Evolutionary conservation across 2,113 vertebrate species (phyloP).

Genomic region (Prinia subflava): DNA sequence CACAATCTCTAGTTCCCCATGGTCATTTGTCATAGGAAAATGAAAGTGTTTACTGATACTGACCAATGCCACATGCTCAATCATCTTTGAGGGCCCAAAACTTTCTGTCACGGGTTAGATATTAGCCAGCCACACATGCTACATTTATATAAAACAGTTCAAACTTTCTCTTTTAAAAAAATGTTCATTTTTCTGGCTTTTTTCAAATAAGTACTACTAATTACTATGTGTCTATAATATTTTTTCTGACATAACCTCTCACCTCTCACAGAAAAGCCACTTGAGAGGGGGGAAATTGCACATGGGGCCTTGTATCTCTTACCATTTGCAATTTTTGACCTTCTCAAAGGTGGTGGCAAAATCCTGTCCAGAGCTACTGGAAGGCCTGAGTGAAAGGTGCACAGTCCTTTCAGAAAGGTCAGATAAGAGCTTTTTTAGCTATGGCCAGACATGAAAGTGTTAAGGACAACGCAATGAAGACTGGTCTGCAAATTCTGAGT

Average conservation of each 20-base stretch:
- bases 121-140: background rate
- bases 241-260: background rate
- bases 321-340: background rate
- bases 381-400: background rate
- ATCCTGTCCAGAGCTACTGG: background rate
- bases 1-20: background rate
- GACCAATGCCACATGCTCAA: background rate
- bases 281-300: background rate
- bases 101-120: background rate
- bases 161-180: background rate
- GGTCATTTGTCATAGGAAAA: slow-evolving; percentile 45
- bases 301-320: background rate
- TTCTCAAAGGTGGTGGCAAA: background rate
- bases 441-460: background rate
- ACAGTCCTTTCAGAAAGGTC: background rate
- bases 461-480: background rate
- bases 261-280: background rate
- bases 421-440: background rate
- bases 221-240: background rate
- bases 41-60: slow-evolving; percentile 29
- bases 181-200: background rate
- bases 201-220: background rate
- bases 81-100: slow-evolving; percentile 11
- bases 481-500: background rate
- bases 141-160: background rate